Evolutionary conservation across 2,888 invertebrate species (phyloP), one percentile per base, ranked within the genome.

Genomic region (Spodoptera exigua): DNA sequence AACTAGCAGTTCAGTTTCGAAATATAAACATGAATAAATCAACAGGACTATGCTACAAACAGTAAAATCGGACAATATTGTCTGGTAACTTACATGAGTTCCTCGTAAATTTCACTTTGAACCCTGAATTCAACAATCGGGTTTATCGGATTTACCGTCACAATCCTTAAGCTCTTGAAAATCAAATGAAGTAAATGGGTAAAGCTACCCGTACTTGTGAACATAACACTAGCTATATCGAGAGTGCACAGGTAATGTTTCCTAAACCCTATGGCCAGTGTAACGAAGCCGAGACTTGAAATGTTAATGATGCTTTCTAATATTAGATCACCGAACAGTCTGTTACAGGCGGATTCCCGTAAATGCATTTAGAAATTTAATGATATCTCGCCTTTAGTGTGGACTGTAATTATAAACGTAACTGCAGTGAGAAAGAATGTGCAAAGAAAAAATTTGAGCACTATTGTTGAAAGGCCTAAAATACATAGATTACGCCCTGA

Each of bases 81-180:
- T 46, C 49, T 27, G 27, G 27, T 27, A 41, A 45, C 16, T 10
- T 63, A 11, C 46, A 56, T 47, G 56, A 49, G 37, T 54, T 21
- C 21, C 32, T 36, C 41, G n/a, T 54, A 61, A 48, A 65, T 69
- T 62, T 65, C 70, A 70, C 40, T 56, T 64, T 52, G 64, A 52
- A 21, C 44, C 47, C 35, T 39, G 35, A 48, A 60, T 66, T 69
- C 60, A 59, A 67, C 67, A 47, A 59, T 60, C 47, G 51, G 72
- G 51, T 55, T 69, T 66, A 71, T 71, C 60, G 55, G 54, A 52
- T 51, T 71, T 71, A 59, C 51, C 21, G 36, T 36, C 44, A 71
- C 66, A 59, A 71, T 66, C 59, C 54, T 55, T 66, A 55, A 71
- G 72, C 72, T 72, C 60, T 69, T 47, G 41, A 71, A 47, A 71